Conservation (phyloP, 2,113 vertebrate genomes). For the Indicator maculatus region DNA sequence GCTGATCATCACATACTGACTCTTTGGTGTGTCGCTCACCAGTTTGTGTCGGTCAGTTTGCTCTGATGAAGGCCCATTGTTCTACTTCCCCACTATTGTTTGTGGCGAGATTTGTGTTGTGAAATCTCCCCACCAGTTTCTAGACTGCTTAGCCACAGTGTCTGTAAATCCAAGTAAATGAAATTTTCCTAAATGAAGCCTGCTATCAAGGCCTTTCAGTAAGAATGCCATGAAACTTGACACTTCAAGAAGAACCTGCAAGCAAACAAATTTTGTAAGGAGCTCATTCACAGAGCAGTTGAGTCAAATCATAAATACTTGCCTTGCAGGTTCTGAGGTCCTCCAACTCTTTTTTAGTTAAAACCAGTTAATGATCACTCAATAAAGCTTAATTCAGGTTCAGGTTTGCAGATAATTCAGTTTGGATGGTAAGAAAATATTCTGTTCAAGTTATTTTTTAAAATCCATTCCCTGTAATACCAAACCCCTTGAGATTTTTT, state of each 20-base stretch:
- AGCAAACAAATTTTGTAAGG: not conserved
- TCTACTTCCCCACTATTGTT: not conserved
- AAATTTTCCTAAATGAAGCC: conserved; percentile 6
- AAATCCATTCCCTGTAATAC: not conserved
- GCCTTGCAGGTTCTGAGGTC: not conserved
- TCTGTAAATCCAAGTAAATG: conserved; percentile 40
- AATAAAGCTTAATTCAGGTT: not conserved
- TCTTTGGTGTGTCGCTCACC: not conserved
- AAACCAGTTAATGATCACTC: not conserved
- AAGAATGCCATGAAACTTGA: not conserved
- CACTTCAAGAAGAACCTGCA: not conserved
- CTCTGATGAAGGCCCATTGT: not conserved
- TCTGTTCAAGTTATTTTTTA: not conserved
- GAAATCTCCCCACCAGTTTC: not conserved
- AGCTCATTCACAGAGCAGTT: not conserved
- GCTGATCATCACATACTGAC: not conserved
- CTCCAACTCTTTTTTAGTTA: not conserved
- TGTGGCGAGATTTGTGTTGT: not conserved
- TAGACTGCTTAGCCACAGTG: not conserved
- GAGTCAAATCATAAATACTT: not conserved
- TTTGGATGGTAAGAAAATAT: not conserved
- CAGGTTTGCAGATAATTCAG: fast-evolving
- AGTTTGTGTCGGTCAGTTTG: fast-evolving
- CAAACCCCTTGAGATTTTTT: not conserved
- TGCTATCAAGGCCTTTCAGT: not conserved